phyloP scores from a whole-genome alignment of 2,113 vertebrate species.

The Noctilio leporinus region DNA sequence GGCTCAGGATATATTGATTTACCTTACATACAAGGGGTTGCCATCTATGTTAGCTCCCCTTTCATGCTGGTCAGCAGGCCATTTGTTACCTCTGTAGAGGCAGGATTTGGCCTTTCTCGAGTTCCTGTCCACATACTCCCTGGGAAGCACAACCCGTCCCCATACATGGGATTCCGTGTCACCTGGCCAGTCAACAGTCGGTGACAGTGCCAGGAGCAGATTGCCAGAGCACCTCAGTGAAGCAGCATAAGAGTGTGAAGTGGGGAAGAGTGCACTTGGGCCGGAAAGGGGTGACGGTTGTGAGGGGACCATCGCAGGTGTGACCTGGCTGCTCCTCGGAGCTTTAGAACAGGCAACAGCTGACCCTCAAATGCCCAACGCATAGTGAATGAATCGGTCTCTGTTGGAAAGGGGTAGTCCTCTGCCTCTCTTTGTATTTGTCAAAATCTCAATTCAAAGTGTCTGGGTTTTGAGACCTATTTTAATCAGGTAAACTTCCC shows the following conservation, averaged over 20 bases:
- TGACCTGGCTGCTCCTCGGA: fast-evolving
- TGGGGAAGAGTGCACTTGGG: background rate
- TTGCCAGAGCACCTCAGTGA: background rate
- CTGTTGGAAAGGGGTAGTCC: background rate
- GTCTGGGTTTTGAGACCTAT: background rate
- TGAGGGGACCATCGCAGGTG: fast-evolving
- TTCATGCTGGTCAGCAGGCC: background rate
- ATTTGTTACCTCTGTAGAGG: background rate
- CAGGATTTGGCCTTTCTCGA: background rate
- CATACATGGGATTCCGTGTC: background rate
- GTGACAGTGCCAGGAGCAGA: background rate
- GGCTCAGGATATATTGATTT: background rate
- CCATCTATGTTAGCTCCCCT: background rate
- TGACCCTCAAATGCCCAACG: background rate
- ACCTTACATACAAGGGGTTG: background rate
- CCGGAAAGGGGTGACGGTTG: background rate
- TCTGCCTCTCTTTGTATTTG: background rate
- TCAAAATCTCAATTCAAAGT: background rate
- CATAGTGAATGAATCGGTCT: background rate
- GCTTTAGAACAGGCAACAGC: background rate
- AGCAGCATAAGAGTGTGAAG: background rate
- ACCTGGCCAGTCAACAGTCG: background rate
- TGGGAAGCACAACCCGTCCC: background rate
- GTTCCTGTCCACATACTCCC: background rate
- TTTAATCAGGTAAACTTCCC: background rate